Percentiles rank a stretch among this genome's conserved stretches.
These are phyloP conservation scores for Mionectes macconnelli DNA, from an alignment of 2,113 vertebrate genomes.

Conservation along the genomic window DNA sequence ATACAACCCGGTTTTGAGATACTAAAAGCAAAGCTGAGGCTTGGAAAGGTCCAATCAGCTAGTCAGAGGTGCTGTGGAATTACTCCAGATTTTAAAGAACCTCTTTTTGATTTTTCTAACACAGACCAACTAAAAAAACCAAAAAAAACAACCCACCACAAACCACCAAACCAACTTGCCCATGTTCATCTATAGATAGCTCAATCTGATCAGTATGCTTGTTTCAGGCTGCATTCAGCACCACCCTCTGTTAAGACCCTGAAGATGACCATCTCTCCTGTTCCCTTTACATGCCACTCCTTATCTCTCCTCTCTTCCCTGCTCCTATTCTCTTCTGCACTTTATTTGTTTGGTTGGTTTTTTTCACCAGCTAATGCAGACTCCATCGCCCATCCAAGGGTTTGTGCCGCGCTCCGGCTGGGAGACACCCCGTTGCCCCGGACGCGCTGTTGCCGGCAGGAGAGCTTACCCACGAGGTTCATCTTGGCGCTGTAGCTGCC, in stretches of 20 bases:
- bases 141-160: neutral
- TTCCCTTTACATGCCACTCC: accelerated
- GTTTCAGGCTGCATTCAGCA: neutral
- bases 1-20: neutral
- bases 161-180: neutral
- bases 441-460: accelerated
- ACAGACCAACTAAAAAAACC: too few species aligned
- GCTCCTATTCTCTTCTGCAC: accelerated
- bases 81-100: neutral
- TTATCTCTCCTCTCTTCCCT: neutral
- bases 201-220: neutral
- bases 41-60: neutral
- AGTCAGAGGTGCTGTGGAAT: neutral
- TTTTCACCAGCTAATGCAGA: neutral
- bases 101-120: neutral
- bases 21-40: neutral
- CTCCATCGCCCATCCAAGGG: accelerated
- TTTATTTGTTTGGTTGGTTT: too few species aligned
- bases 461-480: slow-evolving; percentile 86
- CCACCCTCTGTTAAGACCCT: neutral
- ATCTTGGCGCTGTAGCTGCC: slow-evolving; percentile 85
- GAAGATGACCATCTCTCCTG: neutral
- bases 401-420: accelerated
- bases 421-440: accelerated
- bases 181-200: neutral